phyloP scores from a whole-genome alignment of 2,797 vertebrate genomes.

The Glossophaga mutica region DNA sequence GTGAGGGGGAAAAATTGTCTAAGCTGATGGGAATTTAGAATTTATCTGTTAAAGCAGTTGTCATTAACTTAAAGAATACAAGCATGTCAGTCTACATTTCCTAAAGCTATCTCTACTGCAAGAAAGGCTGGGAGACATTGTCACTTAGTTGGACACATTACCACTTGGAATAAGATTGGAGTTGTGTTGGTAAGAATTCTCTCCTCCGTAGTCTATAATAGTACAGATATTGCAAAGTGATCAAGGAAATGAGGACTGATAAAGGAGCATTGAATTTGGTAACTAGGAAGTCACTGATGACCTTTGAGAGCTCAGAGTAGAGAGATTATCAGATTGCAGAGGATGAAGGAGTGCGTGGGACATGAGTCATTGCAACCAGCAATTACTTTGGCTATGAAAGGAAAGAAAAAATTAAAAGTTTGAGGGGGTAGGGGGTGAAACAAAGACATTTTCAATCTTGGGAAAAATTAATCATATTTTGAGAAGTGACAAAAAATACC shows the following conservation, averaged over 20 bases:
- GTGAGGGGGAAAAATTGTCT: background rate
- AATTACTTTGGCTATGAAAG: background rate
- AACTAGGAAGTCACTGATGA: conserved; percentile 18
- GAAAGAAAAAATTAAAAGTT: background rate
- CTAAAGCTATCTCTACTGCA: background rate
- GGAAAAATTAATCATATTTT: background rate
- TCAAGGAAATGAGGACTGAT: background rate
- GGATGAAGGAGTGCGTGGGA: background rate
- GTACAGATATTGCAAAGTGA: background rate
- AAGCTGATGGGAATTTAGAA: background rate
- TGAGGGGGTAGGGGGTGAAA: background rate
- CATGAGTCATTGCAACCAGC: background rate
- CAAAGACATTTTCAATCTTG: background rate
- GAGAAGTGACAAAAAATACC: background rate
- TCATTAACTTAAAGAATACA: background rate
- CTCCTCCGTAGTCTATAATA: background rate
- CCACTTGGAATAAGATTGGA: background rate
- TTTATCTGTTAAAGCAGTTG: background rate
- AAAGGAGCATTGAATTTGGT: background rate
- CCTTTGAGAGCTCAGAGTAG: background rate
- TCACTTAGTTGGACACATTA: background rate
- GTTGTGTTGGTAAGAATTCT: background rate
- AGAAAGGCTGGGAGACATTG: background rate
- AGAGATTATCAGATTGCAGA: conserved; percentile 16
- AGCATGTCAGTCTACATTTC: background rate